These are phyloP conservation scores for Triops longicaudatus DNA, from an alignment of 1,140 invertebrate genomes.

Conservation along the genomic window DNA sequence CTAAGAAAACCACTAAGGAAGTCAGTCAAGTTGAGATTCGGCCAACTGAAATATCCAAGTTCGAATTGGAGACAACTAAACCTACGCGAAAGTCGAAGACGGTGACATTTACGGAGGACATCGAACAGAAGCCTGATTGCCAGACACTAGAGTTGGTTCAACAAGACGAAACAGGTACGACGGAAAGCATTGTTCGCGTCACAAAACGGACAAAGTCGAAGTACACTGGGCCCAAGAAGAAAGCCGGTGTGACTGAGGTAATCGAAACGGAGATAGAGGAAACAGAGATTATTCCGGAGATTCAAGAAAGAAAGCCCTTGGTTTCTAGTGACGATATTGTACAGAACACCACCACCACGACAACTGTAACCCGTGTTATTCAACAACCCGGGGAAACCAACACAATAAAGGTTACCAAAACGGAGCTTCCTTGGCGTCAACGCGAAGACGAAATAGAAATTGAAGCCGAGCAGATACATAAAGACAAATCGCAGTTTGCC, in stretches of 20 bases:
- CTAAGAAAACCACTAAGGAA: neutral
- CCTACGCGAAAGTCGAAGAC: neutral
- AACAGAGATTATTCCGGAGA: slow-evolving; percentile 34
- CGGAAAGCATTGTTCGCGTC: neutral
- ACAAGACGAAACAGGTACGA: neutral
- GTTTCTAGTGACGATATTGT: neutral
- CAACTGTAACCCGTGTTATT: neutral
- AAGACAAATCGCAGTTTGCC: neutral
- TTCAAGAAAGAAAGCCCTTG: neutral
- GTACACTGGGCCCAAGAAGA: neutral
- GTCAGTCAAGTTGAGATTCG: neutral
- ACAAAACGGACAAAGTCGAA: neutral
- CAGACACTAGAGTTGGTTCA: neutral
- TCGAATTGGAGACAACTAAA: neutral
- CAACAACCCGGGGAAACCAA: slow-evolving; percentile 43
- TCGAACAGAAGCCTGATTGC: neutral
- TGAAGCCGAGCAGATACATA: neutral
- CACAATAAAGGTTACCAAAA: neutral
- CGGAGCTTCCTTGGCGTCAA: neutral
- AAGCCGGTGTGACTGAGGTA: neutral
- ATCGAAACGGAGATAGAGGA: slow-evolving; percentile 39
- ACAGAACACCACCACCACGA: neutral
- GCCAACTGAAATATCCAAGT: slow-evolving; percentile 19
- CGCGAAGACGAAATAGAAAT: neutral
- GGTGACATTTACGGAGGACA: neutral